These are phyloP conservation scores for Cottus gobio DNA, from an alignment of 2,113 vertebrate species.

Conservation along the genomic window DNA sequence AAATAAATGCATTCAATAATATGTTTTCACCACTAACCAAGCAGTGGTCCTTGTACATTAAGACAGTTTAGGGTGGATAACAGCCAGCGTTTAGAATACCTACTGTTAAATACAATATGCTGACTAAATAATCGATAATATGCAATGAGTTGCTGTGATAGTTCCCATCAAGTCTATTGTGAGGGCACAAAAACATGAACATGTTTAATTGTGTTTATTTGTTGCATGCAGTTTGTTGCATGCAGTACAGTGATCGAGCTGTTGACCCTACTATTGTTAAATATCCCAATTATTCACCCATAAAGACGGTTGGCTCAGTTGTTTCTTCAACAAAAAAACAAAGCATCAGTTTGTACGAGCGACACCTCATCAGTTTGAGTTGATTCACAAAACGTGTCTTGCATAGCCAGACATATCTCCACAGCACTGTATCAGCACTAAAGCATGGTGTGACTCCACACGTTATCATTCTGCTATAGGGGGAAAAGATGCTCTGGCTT, in stretches of 20 bases:
- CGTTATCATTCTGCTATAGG: too few species aligned
- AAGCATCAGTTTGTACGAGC: not conserved
- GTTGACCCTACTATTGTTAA: not conserved
- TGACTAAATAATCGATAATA: not conserved
- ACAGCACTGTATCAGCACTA: too few species aligned
- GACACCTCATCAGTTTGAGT: not conserved
- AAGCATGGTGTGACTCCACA: too few species aligned
- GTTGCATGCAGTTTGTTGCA: not conserved
- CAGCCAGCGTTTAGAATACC: not conserved
- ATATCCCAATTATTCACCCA: not conserved
- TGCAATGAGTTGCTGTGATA: not conserved
- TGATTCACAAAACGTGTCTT: not conserved
- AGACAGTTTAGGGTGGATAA: not conserved
- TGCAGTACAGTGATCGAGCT: not conserved
- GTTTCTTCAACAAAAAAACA: not conserved
- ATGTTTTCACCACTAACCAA: not conserved
- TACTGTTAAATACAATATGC: not conserved
- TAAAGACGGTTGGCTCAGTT: too few species aligned
- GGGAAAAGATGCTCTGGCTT: too few species aligned
- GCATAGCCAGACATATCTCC: too few species aligned
- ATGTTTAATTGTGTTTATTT: not conserved
- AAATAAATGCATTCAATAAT: not conserved
- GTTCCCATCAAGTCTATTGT: not conserved
- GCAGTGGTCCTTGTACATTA: not conserved
- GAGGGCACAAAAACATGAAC: not conserved